Conservation (phyloP, 2,888 invertebrate species). For the Dendrolimus pini region DNA sequence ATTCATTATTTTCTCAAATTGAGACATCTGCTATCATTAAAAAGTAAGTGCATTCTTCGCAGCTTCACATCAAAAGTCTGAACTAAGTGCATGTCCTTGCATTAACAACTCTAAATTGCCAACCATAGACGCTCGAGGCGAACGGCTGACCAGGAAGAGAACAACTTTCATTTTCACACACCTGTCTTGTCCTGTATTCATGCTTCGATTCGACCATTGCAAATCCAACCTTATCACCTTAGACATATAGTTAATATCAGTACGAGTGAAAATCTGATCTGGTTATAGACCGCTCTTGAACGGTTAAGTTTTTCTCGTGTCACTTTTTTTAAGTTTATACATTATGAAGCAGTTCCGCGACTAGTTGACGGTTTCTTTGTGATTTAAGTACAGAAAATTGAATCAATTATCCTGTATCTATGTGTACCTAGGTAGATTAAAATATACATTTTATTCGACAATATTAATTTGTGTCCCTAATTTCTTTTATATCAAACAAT, state of each 20-base stretch:
- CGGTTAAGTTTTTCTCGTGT: neutral
- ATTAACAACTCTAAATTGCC: neutral
- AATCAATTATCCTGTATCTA: too few species aligned
- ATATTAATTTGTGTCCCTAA: too few species aligned
- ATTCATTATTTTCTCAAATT: too few species aligned
- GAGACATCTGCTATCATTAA: too few species aligned
- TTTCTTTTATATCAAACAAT: too few species aligned
- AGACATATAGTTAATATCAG: too few species aligned
- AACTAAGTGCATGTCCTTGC: neutral
- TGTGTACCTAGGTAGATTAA: too few species aligned
- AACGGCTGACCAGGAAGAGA: constrained; percentile 70
- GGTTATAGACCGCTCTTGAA: neutral
- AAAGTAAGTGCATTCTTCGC: neutral
- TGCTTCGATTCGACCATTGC: constrained; percentile 13
- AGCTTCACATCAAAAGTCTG: neutral
- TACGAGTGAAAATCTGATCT: neutral
- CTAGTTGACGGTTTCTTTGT: neutral
- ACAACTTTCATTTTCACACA: constrained; percentile 75
- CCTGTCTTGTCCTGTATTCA: constrained; percentile 65
- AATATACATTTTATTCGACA: too few species aligned
- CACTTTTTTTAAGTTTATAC: neutral
- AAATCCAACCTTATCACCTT: too few species aligned
- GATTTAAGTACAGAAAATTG: too few species aligned
- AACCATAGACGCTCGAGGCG: constrained; percentile 37
- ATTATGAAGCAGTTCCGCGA: neutral